Evolutionary conservation across 1,140 invertebrate genomes (phyloP).

Genomic region (Nasonia longicornis): DNA sequence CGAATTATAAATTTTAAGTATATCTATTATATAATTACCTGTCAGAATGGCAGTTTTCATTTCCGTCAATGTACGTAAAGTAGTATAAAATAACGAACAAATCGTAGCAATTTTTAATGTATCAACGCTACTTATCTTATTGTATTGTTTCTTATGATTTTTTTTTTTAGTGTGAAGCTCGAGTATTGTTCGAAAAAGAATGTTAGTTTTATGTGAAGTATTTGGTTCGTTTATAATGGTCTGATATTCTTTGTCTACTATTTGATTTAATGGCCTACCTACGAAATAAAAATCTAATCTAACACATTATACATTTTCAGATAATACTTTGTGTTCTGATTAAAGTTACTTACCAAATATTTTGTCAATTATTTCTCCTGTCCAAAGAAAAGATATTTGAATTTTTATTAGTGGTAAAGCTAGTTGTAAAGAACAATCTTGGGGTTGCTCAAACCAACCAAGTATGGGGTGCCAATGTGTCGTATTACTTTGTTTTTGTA

Average conservation of each 20-base stretch:
- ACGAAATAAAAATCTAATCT: constrained; percentile 43
- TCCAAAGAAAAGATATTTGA: constrained; percentile 90
- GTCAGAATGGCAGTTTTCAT: constrained; percentile 87
- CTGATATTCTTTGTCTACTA: constrained; percentile 66
- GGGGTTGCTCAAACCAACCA: constrained; percentile 94
- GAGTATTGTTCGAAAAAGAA: constrained; percentile 68
- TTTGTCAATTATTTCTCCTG: constrained; percentile 73
- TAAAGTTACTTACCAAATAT: constrained; percentile 61
- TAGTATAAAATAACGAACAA: constrained; percentile 92
- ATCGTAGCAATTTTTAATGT: constrained; percentile 85
- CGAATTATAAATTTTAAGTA: background rate
- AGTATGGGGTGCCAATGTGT: constrained; percentile 98
- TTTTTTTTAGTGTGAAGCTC: constrained; percentile 71
- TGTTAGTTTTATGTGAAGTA: constrained; percentile 64
- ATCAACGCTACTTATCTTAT: constrained; percentile 83
- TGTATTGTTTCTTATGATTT: constrained; percentile 74
- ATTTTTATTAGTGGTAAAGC: constrained; percentile 83
- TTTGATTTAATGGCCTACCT: constrained; percentile 69
- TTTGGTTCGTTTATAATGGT: constrained; percentile 54
- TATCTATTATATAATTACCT: background rate
- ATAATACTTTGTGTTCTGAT: background rate
- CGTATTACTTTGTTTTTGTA: constrained; percentile 87
- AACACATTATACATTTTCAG: background rate
- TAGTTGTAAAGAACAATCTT: constrained; percentile 86
- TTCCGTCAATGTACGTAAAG: constrained; percentile 89